Evolutionary conservation across 2,797 vertebrate species (phyloP), one percentile per base, ranked within the genome.

Genomic region (Urophycis tenuis): DNA sequence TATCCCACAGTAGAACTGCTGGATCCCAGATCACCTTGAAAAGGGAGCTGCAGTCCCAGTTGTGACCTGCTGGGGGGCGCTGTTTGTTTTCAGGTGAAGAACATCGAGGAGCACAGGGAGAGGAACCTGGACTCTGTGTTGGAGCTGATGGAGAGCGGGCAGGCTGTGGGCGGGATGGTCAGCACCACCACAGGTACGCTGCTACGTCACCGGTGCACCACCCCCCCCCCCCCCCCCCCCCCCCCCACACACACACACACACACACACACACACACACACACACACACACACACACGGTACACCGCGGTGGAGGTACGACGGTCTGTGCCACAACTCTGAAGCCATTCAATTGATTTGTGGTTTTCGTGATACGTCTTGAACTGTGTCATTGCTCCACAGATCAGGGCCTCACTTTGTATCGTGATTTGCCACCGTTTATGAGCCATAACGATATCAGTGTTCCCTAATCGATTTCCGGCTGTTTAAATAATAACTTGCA

Each of bases 151-250:
- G 98, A 99, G 90, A 96, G 98, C 0, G 98, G 98, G 10, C 97
- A 99, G 88, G 98, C 98, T 0, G 97, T 99, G 74, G 98, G 98
- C 12, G 98, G 98, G 87, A 99, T 99, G 96, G 98, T 99, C 85
- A 96, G 96, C 94, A 99, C 97, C 76, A 98, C 96, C 73, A 98
- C 97, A 94, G 98, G 97, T 99, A 77, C 11, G 85, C 4, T 82
- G 45, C 71, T 72, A 10, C 34, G 69, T 45, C 41, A 36, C 36
- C 41, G 15, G 41, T 45, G 22, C 49, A 22, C 49, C 36, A 39
- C 53, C n/a, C 32, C 31, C 33, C n/a, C n/a, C n/a, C n/a, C n/a
- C n/a, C n/a, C n/a, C n/a, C n/a, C n/a, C n/a, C n/a, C n/a, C n/a
- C n/a, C n/a, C n/a, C n/a, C n/a, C n/a, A 9, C 25, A 17, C 36